Evolutionary conservation across 2,113 vertebrate genomes (phyloP), one percentile per base, ranked within the genome.

Genomic region (Typhlomys cinereus): DNA sequence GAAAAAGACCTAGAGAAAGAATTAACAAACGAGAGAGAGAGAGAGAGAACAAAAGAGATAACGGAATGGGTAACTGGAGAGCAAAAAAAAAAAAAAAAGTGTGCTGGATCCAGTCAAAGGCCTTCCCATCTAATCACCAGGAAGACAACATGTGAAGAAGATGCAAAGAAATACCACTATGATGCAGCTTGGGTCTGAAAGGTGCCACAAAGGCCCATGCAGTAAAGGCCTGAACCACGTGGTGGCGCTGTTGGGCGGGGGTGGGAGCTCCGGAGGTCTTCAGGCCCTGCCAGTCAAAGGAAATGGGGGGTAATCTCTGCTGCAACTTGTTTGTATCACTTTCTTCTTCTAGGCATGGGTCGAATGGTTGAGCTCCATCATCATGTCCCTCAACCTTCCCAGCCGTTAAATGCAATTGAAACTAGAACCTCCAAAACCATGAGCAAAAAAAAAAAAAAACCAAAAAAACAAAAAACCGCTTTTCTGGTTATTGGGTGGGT

Each of bases 201-300:
- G 44, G 4, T 36, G 13, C 52, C 41, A 1, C 29, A 44, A 36
- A 46, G 29, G 36, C 25, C 10, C 13, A 39, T 27, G 20, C 44
- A 15, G 21, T 20, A 7, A 27, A 14, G 15, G 20, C 3, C 4
- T 29, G 25, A 21, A 20, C 2, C 23, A 5, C 5, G 52, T 2
- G 34, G 29, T 57, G 36, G 48, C 14, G 21, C 39, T 18, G 12
- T 27, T 9, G 74, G 29, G 48, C 5, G 4, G 3, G 2, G 4
- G 20, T 12, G 34, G 14, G 17, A 31, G 25, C 36, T 48, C 52
- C 10, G 64, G 46, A 15, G 23, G 23, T 57, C 66, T 14, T 44
- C 57, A 31, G 25, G 44, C 73, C 57, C n/a, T n/a, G n/a, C n/a
- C n/a, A n/a, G n/a, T n/a, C n/a, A n/a, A n/a, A n/a, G n/a, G n/a